These are phyloP conservation scores for Temnothorax rugatulus DNA, from an alignment of 2,888 invertebrate genomes.

Conservation along the genomic window DNA sequence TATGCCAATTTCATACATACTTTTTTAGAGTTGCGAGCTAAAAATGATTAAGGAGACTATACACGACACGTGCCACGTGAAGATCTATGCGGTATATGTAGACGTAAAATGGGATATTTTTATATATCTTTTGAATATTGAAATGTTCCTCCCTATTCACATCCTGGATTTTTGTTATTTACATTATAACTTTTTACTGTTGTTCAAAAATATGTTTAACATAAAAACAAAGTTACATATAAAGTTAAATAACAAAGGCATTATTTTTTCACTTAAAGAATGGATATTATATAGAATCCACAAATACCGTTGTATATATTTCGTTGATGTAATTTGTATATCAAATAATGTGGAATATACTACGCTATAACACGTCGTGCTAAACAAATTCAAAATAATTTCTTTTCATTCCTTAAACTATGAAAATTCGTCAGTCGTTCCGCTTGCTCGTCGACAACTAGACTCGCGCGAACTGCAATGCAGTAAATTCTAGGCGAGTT, in stretches of 20 bases:
- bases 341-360: not conserved
- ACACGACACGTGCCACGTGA: conserved; percentile 4
- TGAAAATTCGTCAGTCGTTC: not conserved
- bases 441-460: not conserved
- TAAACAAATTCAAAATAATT: not conserved
- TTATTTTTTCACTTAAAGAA: not conserved
- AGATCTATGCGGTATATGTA: conserved; percentile 3
- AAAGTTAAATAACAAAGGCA: not conserved
- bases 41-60: conserved; percentile 24
- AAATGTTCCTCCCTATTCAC: not conserved
- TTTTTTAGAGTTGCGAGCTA: conserved; percentile 16
- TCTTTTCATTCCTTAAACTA: not conserved
- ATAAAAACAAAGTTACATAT: not conserved
- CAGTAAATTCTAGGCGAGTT: conserved; percentile 53
- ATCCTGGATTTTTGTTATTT: not conserved
- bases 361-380: too few species aligned
- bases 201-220: not conserved
- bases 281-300: not conserved
- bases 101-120: conserved; percentile 29
- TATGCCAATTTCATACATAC: conserved; percentile 11
- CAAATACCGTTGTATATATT: not conserved
- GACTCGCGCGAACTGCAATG: conserved; percentile 62
- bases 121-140: not conserved
- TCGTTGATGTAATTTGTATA: not conserved
- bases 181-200: not conserved